Percentiles rank a stretch among this genome's conserved stretches.
Evolutionary conservation across 2,888 invertebrate genomes (phyloP).

Genomic region (Terebella lapidaria): DNA sequence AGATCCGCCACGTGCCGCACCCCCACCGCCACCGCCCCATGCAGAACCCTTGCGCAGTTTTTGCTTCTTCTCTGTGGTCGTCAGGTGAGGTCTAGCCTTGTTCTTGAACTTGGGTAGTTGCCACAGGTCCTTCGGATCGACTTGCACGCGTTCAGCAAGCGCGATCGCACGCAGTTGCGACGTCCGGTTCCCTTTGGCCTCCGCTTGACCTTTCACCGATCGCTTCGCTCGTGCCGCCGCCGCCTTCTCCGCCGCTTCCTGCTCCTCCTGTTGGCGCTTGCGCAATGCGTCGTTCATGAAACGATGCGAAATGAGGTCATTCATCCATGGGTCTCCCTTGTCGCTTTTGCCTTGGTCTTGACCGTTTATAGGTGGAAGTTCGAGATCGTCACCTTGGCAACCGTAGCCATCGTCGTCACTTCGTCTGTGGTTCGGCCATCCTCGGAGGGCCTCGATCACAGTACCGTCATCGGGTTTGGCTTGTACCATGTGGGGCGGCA

Average conservation of each 20-base stretch:
- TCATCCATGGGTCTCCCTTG: constrained; percentile 1
- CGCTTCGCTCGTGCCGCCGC: too few relatives aligned
- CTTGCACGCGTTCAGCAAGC: constrained; percentile 1
- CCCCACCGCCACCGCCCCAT: too few relatives aligned
- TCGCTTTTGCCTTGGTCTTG: background rate
- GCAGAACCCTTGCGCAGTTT: too few relatives aligned
- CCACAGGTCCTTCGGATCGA: constrained; percentile 7
- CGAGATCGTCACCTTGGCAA: background rate
- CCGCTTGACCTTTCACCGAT: background rate
- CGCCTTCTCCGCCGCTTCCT: background rate
- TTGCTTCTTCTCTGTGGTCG: too few relatives aligned
- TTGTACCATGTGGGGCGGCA: background rate
- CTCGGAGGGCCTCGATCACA: constrained; percentile 10
- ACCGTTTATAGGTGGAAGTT: background rate
- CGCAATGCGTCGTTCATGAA: constrained; percentile 2
- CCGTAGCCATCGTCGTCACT: background rate
- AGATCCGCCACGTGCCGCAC: too few relatives aligned
- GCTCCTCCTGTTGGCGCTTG: background rate
- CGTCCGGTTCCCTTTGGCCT: constrained; percentile 5
- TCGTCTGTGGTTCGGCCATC: constrained; percentile 3
- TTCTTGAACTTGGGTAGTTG: constrained; percentile 10
- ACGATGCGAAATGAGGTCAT: constrained; percentile 8
- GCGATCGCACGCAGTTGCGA: constrained; percentile 9
- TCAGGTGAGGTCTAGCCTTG: constrained; percentile 2
- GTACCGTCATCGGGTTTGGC: background rate